Percentiles rank a stretch among this genome's conserved stretches.
These are phyloP conservation scores for Melanotaenia parkinsoni DNA, from an alignment of 2,797 vertebrate species.

Conservation along the genomic window DNA sequence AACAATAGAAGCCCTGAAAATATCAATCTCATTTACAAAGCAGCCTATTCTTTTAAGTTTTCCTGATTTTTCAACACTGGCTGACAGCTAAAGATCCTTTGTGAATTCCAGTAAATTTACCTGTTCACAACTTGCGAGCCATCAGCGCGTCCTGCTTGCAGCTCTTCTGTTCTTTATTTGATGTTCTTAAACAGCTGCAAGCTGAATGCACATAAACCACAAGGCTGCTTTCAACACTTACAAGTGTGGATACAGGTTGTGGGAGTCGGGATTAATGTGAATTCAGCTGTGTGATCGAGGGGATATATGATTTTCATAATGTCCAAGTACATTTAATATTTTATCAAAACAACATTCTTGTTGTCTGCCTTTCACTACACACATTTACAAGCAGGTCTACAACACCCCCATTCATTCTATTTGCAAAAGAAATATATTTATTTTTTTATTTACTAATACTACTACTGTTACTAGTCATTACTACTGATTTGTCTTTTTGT, in stretches of 20 bases:
- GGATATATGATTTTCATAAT: conserved; percentile 1
- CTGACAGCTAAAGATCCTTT: conserved; percentile 2
- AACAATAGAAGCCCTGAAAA: background rate
- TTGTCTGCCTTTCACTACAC: background rate
- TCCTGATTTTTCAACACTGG: background rate
- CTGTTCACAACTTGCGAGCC: conserved; percentile 31
- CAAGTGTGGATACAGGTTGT: conserved; percentile 23
- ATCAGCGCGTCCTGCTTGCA: conserved; percentile 51
- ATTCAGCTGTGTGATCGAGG: background rate
- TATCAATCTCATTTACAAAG: background rate
- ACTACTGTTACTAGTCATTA: background rate
- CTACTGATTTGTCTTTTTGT: too few species aligned
- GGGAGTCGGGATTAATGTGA: background rate
- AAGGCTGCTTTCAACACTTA: conserved; percentile 38
- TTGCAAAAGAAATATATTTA: background rate
- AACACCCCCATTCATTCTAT: background rate
- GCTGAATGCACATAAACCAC: conserved; percentile 45
- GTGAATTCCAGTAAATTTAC: conserved; percentile 27
- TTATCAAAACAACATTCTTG: background rate
- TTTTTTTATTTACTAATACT: background rate
- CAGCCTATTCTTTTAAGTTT: background rate
- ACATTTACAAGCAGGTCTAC: background rate
- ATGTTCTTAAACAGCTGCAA: conserved; percentile 69
- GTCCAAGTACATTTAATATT: background rate
- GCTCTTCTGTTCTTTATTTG: conserved; percentile 61